These are phyloP conservation scores for Pristionchus arcanus DNA, from an alignment of 2,888 invertebrate genomes.

Conservation along the genomic window DNA sequence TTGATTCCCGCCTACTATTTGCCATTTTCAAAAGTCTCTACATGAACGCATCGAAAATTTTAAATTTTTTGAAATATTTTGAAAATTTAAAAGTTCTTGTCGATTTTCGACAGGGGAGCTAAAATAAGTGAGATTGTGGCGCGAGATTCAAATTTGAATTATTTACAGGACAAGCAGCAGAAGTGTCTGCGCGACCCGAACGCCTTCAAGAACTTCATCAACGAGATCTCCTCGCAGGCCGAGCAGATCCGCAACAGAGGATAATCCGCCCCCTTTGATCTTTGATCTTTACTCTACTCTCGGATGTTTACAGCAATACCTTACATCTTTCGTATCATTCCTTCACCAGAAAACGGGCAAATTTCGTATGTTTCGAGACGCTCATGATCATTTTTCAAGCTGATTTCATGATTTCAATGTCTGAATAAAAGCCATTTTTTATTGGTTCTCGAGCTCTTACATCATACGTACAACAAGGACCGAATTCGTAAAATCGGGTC, in stretches of 20 bases:
- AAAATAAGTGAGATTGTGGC: background rate
- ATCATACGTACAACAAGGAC: too few relatives aligned
- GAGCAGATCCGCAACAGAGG: constrained; percentile 76
- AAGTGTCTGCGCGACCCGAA: constrained; percentile 79
- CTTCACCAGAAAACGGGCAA: constrained; percentile 10
- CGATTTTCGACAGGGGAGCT: background rate
- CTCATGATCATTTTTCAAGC: background rate
- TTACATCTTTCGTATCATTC: background rate
- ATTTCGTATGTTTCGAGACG: background rate
- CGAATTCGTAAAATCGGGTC: too few relatives aligned
- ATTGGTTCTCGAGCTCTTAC: too few relatives aligned
- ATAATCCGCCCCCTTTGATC: constrained; percentile 54
- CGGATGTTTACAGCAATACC: constrained; percentile 19
- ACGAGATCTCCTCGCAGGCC: constrained; percentile 78
- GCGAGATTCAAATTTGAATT: constrained; percentile 20
- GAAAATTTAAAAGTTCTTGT: background rate
- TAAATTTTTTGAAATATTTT: background rate
- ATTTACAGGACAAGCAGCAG: constrained; percentile 72
- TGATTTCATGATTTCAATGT: background rate
- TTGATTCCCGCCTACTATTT: background rate
- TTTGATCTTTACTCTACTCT: constrained; percentile 17
- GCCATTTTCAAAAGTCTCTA: background rate
- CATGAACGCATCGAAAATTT: background rate
- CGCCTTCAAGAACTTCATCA: constrained; percentile 79
- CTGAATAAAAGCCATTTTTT: constrained; percentile 11